Evolutionary conservation across 2,888 invertebrate genomes (phyloP).

Genomic region (Heliothis peltigera): DNA sequence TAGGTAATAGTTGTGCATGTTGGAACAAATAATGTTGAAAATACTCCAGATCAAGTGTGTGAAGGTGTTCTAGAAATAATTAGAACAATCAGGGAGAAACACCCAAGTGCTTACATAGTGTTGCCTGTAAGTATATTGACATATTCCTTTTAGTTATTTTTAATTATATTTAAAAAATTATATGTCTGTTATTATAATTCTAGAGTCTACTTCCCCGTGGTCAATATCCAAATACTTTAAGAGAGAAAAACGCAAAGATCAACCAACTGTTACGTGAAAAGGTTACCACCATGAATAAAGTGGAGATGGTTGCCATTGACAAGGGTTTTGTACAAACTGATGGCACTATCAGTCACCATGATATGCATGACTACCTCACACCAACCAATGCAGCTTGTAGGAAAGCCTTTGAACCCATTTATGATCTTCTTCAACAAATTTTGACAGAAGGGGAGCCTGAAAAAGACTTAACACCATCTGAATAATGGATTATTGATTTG

Average conservation of each 20-base stretch:
- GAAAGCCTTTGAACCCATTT: slow-evolving; percentile 96
- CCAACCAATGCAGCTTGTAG: slow-evolving; percentile 96
- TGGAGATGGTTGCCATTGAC: slow-evolving; percentile 94
- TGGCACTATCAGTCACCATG: slow-evolving; percentile 95
- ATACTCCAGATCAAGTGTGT: slow-evolving; percentile 94
- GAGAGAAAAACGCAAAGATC: slow-evolving; percentile 94
- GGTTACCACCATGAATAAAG: slow-evolving; percentile 91
- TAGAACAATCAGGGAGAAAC: slow-evolving; percentile 92
- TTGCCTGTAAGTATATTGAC: slow-evolving; percentile 92
- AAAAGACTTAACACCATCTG: slow-evolving; percentile 93
- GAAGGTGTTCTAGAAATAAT: slow-evolving; percentile 95
- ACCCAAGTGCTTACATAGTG: slow-evolving; percentile 95
- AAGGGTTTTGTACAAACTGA: slow-evolving; percentile 94
- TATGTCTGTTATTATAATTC: slow-evolving; percentile 64
- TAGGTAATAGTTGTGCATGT: slow-evolving; percentile 96
- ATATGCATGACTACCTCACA: slow-evolving; percentile 97
- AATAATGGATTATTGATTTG: slow-evolving; percentile 81
- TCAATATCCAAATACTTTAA: slow-evolving; percentile 94
- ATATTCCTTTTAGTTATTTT: background rate
- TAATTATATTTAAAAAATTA: background rate
- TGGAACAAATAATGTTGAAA: slow-evolving; percentile 96
- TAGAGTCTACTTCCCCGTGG: slow-evolving; percentile 97
- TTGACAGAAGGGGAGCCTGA: slow-evolving; percentile 93
- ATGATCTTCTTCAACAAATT: slow-evolving; percentile 94
- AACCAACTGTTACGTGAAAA: slow-evolving; percentile 93